Conservation (phyloP, 2,888 invertebrate species). For the Pachliopta kotzebuea region DNA sequence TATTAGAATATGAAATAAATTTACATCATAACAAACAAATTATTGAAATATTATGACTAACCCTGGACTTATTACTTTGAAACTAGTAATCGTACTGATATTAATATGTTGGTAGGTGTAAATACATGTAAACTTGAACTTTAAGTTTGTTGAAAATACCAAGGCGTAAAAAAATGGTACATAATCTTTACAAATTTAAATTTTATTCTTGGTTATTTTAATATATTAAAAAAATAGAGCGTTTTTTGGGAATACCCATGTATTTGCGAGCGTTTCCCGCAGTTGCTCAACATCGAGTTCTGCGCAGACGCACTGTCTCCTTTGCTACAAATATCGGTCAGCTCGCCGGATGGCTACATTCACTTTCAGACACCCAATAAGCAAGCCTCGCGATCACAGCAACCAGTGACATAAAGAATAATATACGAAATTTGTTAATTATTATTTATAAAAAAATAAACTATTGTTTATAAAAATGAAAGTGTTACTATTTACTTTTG, state of each 20-base stretch:
- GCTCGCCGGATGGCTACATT: slow-evolving; percentile 63
- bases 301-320: slow-evolving; percentile 37
- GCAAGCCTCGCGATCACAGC: slow-evolving; percentile 37
- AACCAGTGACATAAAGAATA: background rate
- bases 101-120: background rate
- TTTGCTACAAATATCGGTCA: slow-evolving; percentile 67
- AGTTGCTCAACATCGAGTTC: slow-evolving; percentile 35
- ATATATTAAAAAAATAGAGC: background rate
- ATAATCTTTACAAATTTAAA: background rate
- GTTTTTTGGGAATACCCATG: slow-evolving; percentile 29
- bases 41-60: no score
- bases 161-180: background rate
- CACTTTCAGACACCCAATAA: slow-evolving; percentile 46
- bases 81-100: background rate
- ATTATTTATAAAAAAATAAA: background rate
- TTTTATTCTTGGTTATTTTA: background rate
- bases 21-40: no score
- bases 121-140: background rate
- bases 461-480: slow-evolving; percentile 47
- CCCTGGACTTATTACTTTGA: no score
- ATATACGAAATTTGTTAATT: background rate
- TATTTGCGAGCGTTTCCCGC: slow-evolving; percentile 30
- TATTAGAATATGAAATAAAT: no score
- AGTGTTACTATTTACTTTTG: slow-evolving; percentile 47
- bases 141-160: background rate